Evolutionary conservation across 2,888 invertebrate genomes (phyloP), one percentile per base, ranked within the genome.

Genomic region (Pyrocoelia pectoralis): DNA sequence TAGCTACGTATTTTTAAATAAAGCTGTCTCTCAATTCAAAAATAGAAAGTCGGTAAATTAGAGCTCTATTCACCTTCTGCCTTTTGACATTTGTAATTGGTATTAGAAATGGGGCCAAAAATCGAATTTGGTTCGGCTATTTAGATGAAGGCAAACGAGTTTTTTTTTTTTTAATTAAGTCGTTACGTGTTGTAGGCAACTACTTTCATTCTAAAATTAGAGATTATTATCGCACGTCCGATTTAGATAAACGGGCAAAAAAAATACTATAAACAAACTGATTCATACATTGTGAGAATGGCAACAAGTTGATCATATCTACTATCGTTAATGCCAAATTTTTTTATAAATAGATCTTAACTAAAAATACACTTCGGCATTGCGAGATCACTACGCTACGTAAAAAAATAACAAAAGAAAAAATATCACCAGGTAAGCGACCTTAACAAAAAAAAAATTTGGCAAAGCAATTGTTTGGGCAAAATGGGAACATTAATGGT

Each of bases 261-360:
- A n/a, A n/a, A n/a, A n/a, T n/a, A 24, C 24, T 15, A 18, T 46
- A 46, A 46, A 46, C 18, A 46, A 15, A 46, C 17, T 18, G 17
- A 46, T 17, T 46, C 46, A 46, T 46, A 46, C 24, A 24, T 24
- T 41, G 12, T 41, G 14, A 18, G 46, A 46, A 46, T 46, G 46
- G 46, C 46, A 46, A 46, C 46, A 46, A 46, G 46, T 46, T 46
- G 46, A 6, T 46, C 46, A 17, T 15, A 3, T 24, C 3, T 10
- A 46, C 18, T n/a, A n/a, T n/a, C 17, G 33, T 18, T 17, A 17
- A 3, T 46, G 46, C 46, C 46, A 46, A 46, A 46, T 10, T 5
- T 2, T 12, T 41, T 5, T 6, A 46, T 17, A 46, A 46, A 46
- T 46, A 46, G 17, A 8, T 10, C 4, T 17, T 6, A n/a, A 6